A percentile compares a stretch with the other conserved stretches of the same genome.
These are phyloP conservation scores for Andrena chrysosceles DNA, from an alignment of 2,888 invertebrate genomes.

Conservation along the genomic window DNA sequence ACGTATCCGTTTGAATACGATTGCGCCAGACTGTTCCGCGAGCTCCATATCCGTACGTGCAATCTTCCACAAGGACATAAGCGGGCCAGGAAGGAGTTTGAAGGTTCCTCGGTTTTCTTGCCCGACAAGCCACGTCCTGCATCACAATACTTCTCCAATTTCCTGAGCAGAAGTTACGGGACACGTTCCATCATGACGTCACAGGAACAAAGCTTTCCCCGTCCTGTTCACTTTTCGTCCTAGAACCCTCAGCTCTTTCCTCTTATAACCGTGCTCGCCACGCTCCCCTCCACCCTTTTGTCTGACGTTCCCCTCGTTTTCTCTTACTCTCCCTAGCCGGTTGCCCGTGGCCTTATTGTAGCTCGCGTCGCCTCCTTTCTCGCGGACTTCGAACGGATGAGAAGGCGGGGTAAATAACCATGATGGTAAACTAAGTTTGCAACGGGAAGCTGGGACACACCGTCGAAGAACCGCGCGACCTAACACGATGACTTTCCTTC, in stretches of 20 bases:
- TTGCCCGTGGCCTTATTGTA: constrained; percentile 38
- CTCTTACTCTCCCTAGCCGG: constrained; percentile 24
- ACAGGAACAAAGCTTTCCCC: constrained; percentile 75
- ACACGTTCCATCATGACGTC: constrained; percentile 78
- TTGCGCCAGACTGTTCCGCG: constrained; percentile 20
- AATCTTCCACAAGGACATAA: constrained; percentile 57
- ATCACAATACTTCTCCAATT: constrained; percentile 80
- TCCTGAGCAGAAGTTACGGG: constrained; percentile 78
- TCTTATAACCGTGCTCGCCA: constrained; percentile 3
- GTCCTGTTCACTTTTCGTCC: constrained; percentile 67
- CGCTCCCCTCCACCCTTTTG: constrained; percentile 5
- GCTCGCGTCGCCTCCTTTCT: constrained; percentile 35
- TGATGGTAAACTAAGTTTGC: constrained; percentile 68
- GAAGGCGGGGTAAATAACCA: constrained; percentile 67
- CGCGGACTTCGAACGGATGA: constrained; percentile 35
- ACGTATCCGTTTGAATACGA: constrained; percentile 32
- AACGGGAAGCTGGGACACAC: constrained; percentile 34
- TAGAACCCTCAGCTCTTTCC: constrained; percentile 34
- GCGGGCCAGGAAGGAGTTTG: constrained; percentile 63
- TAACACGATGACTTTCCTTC: constrained; percentile 49
- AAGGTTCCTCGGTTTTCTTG: constrained; percentile 71
- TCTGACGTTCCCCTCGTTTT: constrained; percentile 1
- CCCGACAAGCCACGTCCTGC: constrained; percentile 75
- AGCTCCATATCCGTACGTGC: constrained; percentile 36
- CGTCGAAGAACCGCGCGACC: constrained; percentile 47